A percentile compares a stretch with the other conserved stretches of the same genome.
phyloP scores from a whole-genome alignment of 2,888 invertebrate species.

The Polyommatus iphigenia region DNA sequence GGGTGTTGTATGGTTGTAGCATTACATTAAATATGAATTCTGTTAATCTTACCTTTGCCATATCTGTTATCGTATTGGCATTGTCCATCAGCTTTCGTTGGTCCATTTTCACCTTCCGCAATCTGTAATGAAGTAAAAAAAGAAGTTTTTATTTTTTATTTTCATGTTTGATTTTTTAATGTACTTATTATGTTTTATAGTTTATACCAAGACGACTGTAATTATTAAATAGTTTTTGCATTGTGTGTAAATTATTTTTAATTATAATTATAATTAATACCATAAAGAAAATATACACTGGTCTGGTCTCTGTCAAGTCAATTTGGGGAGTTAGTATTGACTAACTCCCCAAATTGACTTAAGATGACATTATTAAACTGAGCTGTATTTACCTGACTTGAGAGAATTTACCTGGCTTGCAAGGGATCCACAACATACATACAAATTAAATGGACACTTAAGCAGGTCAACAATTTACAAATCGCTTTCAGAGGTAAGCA shows the following conservation, averaged over 20 bases:
- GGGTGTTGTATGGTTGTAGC: constrained; percentile 71
- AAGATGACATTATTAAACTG: neutral
- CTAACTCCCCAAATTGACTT: neutral
- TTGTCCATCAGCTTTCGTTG: constrained; percentile 99
- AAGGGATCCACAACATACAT: neutral
- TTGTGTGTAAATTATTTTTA: neutral
- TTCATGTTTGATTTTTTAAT: neutral
- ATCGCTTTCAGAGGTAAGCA: neutral
- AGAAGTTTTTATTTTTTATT: neutral
- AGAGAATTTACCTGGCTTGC: neutral
- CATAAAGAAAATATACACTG: too few relatives aligned
- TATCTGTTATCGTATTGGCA: constrained; percentile 99
- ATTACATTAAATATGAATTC: constrained; percentile 47
- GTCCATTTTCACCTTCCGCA: constrained; percentile 99
- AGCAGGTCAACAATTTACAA: neutral
- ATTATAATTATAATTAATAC: neutral
- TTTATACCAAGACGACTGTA: too few relatives aligned
- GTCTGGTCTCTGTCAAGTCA: too few relatives aligned
- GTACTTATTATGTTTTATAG: too few relatives aligned
- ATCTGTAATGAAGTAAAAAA: constrained; percentile 78
- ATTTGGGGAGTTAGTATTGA: too few relatives aligned
- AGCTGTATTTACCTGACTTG: neutral
- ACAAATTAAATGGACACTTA: neutral
- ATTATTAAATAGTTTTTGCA: neutral
- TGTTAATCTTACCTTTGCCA: constrained; percentile 94